Base-by-base conservation (phyloP, 1,140 invertebrate species). In the Drosophila repletoides region DNA sequence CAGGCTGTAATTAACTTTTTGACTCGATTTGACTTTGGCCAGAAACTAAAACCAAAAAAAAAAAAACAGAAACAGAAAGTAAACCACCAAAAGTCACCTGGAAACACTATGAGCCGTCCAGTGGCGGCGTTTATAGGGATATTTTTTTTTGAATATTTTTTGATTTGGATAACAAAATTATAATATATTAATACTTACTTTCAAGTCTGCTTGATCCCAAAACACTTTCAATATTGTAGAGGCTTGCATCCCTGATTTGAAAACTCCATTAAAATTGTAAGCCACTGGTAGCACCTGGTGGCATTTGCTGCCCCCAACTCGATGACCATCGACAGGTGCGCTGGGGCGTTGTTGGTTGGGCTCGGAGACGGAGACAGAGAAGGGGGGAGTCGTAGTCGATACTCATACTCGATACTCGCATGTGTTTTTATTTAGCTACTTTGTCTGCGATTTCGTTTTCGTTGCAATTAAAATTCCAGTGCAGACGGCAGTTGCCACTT, bases 401-500 rank as follows among this genome's bases (percentile, higher is more conserved):
- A 45, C 40, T 36, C 12, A 3, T 24, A 45, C 26, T 15, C 60
- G 43, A 26, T 41, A 15, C 48, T 55, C 58, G 63, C 55, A 60
- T 72, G 63, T 58, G 55, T 14, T 19, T 14, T 19, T 17, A 10
- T 24, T 34, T 33, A 17, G 48, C 72, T n/a, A n/a, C 51, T 43
- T 56, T 65, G 48, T 26, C 43, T 29, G 34, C 61, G 58, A 68
- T 79, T 79, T 84, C 80, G 61, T 49, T 86, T 73, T 71, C 59
- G 22, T 65, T 52, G 81, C 80, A 86, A 86, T 86, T 86, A 76
- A 86, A 86, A 86, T 86, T 86, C 80, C 81, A 72, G 55, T 55
- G 28, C 46, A 66, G 75, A 51, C 63, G 10, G 31, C 49, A 40
- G 31, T 33, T 51, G 48, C 68, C 51, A 59, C 45, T 53, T 60